Conservation (phyloP, 2,113 vertebrate species). For the Pteronura brasiliensis region DNA sequence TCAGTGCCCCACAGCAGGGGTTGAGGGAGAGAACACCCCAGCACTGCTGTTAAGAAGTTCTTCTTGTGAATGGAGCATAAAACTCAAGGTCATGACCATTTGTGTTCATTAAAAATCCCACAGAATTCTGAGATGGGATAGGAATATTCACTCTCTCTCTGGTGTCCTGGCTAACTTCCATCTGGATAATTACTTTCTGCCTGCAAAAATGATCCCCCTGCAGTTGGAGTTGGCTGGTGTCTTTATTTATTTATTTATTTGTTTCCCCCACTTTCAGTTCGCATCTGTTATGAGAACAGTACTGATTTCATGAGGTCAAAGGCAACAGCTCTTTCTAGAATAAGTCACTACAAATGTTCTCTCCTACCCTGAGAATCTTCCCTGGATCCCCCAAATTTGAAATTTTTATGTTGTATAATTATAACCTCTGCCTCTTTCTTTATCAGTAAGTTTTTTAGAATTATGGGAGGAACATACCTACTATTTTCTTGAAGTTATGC, state of each 20-base stretch:
- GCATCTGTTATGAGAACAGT: background rate
- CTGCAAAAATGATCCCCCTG: conserved; percentile 25
- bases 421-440: background rate
- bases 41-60: background rate
- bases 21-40: background rate
- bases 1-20: background rate
- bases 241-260: conserved; percentile 46
- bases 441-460: background rate
- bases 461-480: background rate
- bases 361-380: background rate
- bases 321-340: background rate
- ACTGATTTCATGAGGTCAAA: conserved; percentile 14
- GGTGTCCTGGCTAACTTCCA: conserved; percentile 60
- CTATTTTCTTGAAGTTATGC: background rate
- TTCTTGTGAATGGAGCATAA: background rate
- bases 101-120: conserved; percentile 61
- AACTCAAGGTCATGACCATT: conserved; percentile 61
- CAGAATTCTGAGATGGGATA: conserved; percentile 33
- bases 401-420: background rate
- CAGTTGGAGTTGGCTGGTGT: background rate
- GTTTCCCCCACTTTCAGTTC: background rate
- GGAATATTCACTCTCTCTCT: background rate
- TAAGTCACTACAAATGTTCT: background rate
- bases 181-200: conserved; percentile 59
- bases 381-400: background rate